Conservation (phyloP, 1,140 invertebrate genomes). For the Idris sp. region DNA sequence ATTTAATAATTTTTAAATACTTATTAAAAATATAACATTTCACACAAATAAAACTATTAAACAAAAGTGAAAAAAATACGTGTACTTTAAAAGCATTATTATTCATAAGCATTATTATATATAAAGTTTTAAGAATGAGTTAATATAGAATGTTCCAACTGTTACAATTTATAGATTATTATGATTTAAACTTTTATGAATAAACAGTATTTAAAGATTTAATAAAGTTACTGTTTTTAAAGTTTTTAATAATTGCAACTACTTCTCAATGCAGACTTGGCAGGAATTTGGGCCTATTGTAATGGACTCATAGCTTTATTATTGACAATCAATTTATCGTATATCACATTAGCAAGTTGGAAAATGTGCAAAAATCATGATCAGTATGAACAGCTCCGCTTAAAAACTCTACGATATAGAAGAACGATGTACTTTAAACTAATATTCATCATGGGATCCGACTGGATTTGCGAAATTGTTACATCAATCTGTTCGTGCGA, state of each 20-base stretch:
- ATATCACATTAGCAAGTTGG: conserved; percentile 25
- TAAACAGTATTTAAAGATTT: too few species aligned
- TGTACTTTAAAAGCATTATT: too few species aligned
- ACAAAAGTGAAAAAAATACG: too few species aligned
- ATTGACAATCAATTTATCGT: conserved; percentile 24
- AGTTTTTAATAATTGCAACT: not conserved
- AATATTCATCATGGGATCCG: conserved; percentile 26
- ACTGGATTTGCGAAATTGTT: conserved; percentile 37
- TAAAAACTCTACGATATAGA: conserved; percentile 38
- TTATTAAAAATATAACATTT: too few species aligned
- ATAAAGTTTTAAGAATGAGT: too few species aligned
- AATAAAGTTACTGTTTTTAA: too few species aligned
- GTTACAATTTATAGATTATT: too few species aligned
- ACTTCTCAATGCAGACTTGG: not conserved
- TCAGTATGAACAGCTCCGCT: conserved; percentile 35
- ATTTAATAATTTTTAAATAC: conserved; percentile 1
- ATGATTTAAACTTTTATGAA: too few species aligned
- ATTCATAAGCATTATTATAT: too few species aligned
- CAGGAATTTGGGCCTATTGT: conserved; percentile 37
- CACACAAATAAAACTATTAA: too few species aligned
- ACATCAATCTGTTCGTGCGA: conserved; percentile 25
- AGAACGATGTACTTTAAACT: conserved; percentile 35
- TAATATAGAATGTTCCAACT: too few species aligned
- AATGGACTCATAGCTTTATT: conserved; percentile 38
- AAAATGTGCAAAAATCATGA: conserved; percentile 14